phyloP scores from a whole-genome alignment of 2,113 vertebrate species.

The Nycticebus coucang region DNA sequence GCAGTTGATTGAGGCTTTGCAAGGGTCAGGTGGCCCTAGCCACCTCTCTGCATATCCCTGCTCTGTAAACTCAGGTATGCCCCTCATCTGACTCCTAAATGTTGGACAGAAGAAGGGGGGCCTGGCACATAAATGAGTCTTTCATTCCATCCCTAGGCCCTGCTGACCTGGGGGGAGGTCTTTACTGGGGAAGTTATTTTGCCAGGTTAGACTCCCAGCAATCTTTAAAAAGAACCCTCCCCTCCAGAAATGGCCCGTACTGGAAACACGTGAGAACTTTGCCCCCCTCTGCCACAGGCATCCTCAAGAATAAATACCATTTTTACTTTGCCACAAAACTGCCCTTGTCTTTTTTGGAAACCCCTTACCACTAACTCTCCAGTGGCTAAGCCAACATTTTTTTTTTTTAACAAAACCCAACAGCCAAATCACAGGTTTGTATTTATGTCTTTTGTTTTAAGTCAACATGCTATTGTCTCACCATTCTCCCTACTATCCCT shows the following conservation, averaged over 20 bases:
- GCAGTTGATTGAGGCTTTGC: background rate
- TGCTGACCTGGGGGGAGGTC: background rate
- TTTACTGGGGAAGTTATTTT: background rate
- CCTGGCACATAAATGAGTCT: background rate
- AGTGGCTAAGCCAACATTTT: background rate
- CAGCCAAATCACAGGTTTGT: conserved; percentile 24
- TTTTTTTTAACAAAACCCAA: background rate
- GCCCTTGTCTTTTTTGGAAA: conserved; percentile 48
- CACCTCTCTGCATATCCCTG: background rate
- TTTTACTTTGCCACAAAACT: conserved; percentile 47
- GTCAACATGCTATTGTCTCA: background rate
- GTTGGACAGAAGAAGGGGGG: background rate
- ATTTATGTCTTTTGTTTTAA: conserved; percentile 21
- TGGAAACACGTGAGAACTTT: background rate
- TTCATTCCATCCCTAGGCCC: background rate
- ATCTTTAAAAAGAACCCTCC: background rate
- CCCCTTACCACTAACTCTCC: background rate
- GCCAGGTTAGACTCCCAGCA: background rate
- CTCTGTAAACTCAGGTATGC: background rate
- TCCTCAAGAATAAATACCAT: background rate
- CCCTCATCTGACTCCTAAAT: background rate
- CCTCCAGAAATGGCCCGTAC: background rate
- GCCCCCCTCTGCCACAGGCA: background rate
- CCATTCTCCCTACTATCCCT: background rate
- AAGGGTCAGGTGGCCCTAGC: background rate